A percentile compares a stretch with the other conserved stretches of the same genome.
Evolutionary conservation across 2,113 vertebrate genomes (phyloP).

Genomic region (Ondatra zibethicus): DNA sequence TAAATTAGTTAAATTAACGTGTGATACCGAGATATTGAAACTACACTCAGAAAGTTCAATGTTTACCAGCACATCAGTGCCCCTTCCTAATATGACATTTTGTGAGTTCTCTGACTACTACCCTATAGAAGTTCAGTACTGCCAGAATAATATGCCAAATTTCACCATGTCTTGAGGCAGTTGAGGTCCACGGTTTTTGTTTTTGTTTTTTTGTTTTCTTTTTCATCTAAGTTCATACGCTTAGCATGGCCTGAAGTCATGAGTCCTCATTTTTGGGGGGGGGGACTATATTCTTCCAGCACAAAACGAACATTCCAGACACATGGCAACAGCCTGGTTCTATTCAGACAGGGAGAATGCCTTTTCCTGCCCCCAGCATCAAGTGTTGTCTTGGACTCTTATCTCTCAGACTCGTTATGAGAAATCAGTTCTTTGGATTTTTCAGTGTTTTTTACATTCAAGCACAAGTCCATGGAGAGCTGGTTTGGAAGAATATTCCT

Average conservation of each 20-base stretch:
- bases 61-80: not conserved
- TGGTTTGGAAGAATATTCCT: not conserved
- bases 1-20: too few relatives aligned
- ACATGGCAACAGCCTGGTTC: not conserved
- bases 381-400: not conserved
- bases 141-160: not conserved
- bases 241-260: not conserved
- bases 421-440: not conserved
- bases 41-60: not conserved
- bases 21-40: not conserved
- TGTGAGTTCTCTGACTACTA: not conserved
- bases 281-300: not conserved
- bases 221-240: not conserved
- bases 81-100: too few relatives aligned
- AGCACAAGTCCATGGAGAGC: not conserved
- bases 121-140: not conserved
- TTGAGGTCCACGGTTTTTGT: not conserved
- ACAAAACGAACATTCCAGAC: not conserved
- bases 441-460: not conserved
- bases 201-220: not conserved
- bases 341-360: not conserved
- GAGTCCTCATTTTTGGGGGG: not conserved
- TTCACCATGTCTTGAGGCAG: not conserved
- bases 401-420: not conserved
- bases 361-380: not conserved